Evolutionary conservation across 2,113 vertebrate species (phyloP), one percentile per base, ranked within the genome.

Genomic region (Benitochromis conjunctus): DNA sequence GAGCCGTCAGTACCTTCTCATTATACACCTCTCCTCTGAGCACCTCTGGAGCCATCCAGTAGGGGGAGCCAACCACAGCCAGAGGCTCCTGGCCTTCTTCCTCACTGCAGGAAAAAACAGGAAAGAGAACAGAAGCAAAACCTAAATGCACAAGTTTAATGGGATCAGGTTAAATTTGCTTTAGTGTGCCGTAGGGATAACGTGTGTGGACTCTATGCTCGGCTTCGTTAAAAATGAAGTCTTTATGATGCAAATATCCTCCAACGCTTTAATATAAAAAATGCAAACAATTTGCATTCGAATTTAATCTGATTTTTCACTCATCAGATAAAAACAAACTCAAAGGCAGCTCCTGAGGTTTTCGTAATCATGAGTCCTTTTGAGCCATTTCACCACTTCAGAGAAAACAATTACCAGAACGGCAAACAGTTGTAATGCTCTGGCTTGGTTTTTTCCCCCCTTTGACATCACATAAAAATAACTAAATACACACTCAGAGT

Each of bases 41-140:
- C 81, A 99, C 97, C 90, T 99, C 99, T 0, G 99, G 99, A 8
- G 99, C 99, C 98, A 99, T 99, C 99, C 99, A 99, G 77, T 98
- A 99, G 0, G 98, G 99, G 34, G 99, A 99, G 53, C 99, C 98
- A 41, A 99, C 99, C 21, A 99, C 96, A 0, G 98, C 97, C 92
- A 99, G 90, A 0, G 96, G 98, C 91, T 98, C 97, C 93, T 97
- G 97, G 79, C 97, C 94, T 0, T 92, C 94, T 5, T 96, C 96
- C 79, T 98, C 97, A 11, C 98, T 99, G 95, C 21, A 79, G 62
- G 43, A 26, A 56, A 38, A 38, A 29, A 21, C 5, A 21, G 21
- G 31, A 41, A 24, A 60, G 60, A 34, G 16, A 31, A 80, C 24
- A 78, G 4, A 38, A 10, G 21, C 13, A 38, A 11, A 36, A 38